phyloP scores from a whole-genome alignment of 2,113 vertebrate genomes.

The Engraulis encrasicolus region DNA sequence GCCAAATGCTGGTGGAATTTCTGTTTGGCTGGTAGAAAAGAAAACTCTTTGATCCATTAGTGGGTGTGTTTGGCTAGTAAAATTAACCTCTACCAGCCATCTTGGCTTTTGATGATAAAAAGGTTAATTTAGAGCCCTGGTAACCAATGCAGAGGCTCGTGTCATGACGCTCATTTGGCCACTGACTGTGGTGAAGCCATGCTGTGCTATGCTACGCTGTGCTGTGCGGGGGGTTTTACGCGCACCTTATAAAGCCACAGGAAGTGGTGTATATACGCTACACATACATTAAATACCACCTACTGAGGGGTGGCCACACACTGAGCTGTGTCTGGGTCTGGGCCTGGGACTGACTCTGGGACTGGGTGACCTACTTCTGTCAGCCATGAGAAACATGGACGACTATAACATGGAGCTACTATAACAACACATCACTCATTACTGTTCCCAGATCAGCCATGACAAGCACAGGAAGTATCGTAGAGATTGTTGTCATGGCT shows the following conservation, averaged over 20 bases:
- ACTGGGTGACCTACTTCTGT: not conserved
- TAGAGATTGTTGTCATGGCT: no score
- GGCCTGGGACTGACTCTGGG: no score
- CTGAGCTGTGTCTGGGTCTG: no score
- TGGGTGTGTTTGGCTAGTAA: no score
- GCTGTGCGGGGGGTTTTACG: not conserved
- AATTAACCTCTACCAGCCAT: no score
- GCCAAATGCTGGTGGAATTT: no score
- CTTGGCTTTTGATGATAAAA: no score
- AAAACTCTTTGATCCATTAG: no score
- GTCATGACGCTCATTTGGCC: not conserved
- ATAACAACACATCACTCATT: not conserved
- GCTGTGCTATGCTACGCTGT: no score
- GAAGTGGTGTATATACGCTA: not conserved
- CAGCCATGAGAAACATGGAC: not conserved
- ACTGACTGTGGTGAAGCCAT: not conserved
- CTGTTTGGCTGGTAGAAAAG: no score
- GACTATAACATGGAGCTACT: no score
- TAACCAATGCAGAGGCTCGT: not conserved
- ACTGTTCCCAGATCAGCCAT: not conserved
- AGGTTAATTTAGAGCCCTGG: no score
- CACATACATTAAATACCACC: not conserved
- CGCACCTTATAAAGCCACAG: not conserved
- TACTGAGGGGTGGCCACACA: constrained; percentile 8
- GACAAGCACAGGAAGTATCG: not conserved